Conservation (phyloP, 2,888 invertebrate genomes). For the Bellardia pandia region DNA sequence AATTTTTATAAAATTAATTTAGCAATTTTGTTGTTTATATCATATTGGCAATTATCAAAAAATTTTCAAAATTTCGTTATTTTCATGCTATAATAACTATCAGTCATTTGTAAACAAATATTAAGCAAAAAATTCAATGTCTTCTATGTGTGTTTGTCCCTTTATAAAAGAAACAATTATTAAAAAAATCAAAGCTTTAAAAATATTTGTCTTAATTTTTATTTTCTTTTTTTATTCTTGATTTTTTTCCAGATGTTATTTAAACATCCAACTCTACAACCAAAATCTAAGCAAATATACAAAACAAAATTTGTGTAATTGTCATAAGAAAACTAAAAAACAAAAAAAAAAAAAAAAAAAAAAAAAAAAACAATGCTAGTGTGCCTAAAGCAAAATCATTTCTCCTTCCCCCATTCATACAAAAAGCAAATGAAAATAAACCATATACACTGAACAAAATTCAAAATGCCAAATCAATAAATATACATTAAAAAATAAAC, state of each 20-base stretch:
- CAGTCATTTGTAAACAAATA: conserved; percentile 14
- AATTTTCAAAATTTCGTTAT: not conserved
- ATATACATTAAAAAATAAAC: conserved; percentile 8
- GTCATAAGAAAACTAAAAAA: conserved; percentile 25
- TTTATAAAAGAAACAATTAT: conserved; percentile 1
- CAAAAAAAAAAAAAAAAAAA: conserved; percentile 24
- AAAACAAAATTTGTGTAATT: conserved; percentile 54
- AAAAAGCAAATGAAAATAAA: conserved; percentile 41
- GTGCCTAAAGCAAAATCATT: conserved; percentile 68
- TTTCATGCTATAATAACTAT: conserved; percentile 6
- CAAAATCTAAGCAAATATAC: conserved; percentile 42
- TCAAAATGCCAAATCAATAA: conserved; percentile 54
- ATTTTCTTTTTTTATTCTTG: conserved; percentile 68
- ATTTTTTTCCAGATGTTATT: conserved; percentile 73
- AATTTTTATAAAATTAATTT: not conserved
- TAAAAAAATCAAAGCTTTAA: conserved; percentile 14
- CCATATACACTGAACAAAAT: conserved; percentile 44
- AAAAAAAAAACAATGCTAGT: conserved; percentile 65
- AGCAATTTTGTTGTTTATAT: too few relatives aligned
- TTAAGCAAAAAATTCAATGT: conserved; percentile 21
- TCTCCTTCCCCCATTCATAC: conserved; percentile 18
- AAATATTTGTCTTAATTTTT: conserved; percentile 52
- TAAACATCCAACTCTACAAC: conserved; percentile 66
- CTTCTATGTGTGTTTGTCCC: conserved; percentile 59
- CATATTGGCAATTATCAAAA: conserved; percentile 23